These are phyloP conservation scores for Goniozus legneri DNA, from an alignment of 1,140 invertebrate species.

Conservation along the genomic window DNA sequence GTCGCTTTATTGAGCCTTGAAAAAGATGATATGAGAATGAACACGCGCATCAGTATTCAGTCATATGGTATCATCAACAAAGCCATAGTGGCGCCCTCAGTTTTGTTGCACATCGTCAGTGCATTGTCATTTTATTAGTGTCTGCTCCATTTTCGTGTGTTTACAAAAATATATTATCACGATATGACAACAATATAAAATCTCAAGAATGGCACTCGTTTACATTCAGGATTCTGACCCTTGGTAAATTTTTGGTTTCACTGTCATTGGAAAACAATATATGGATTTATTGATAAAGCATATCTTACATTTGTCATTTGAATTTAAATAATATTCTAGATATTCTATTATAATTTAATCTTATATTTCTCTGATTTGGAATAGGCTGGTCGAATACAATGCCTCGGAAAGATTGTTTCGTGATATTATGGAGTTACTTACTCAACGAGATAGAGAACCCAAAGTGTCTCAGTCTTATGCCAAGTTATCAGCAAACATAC, in stretches of 20 bases:
- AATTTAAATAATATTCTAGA: no score
- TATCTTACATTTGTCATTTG: neutral
- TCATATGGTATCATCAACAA: no score
- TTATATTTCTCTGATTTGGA: constrained; percentile 5
- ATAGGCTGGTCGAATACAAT: constrained; percentile 64
- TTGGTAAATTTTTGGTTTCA: constrained; percentile 35
- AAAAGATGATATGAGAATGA: no score
- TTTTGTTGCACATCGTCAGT: no score
- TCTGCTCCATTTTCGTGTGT: no score
- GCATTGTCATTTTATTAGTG: no score
- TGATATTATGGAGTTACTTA: constrained; percentile 62
- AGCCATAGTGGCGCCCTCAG: no score
- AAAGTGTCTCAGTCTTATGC: constrained; percentile 56
- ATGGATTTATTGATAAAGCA: neutral
- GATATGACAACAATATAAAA: no score
- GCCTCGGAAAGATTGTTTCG: constrained; percentile 63
- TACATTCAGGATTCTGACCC: constrained; percentile 49
- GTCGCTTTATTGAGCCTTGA: no score
- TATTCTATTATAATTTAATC: neutral
- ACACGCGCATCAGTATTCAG: no score
- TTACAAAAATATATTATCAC: no score
- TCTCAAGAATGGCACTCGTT: constrained; percentile 48
- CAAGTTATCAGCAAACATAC: constrained; percentile 59
- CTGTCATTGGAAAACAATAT: neutral
- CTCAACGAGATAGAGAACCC: constrained; percentile 53